Base-by-base conservation (phyloP, 2,113 vertebrate genomes). In the Cryptomyrus ogoouensis region DNA sequence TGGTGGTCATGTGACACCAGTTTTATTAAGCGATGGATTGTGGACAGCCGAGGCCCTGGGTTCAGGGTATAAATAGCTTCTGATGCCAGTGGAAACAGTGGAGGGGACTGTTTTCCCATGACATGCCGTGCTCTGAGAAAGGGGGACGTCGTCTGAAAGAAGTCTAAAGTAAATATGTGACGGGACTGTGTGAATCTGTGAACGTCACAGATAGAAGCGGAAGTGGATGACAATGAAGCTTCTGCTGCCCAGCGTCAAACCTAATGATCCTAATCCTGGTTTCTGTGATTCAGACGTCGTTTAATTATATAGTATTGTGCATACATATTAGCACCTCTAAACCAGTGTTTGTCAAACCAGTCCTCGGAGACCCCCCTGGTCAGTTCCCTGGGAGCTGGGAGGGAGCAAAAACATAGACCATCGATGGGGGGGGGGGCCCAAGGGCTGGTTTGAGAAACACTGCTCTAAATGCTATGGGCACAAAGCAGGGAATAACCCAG, bases 31-130 rank as follows among this genome's bases (percentile, higher is more conserved):
- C 13, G 15, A 15, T 42, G 74, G 31, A 39, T 8, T 80, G 70
- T 35, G 70, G 58, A 66, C 24, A 27, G n/a, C 58, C 58, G 2
- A 66, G 58, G 58, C 7, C n/a, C 24, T 10, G n/a, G 50, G 62
- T 89, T 52, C 53, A 66, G 88, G 90, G 87, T 90, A 94, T 92
- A 94, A 94, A 95, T 94, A 94, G 88, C 91, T n/a, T 85, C 62
- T 91, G 83, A 46, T 91, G 91, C 42, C 88, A 93, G 91, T 93
- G 91, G 92, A 92, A 90, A 35, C 88, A 91, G 93, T 50, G 88
- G 86, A 92, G 93, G 92, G 94, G 91, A 87, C 62, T 39, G 15
- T 49, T 89, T 93, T 92, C 93, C 92, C 93, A 93, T 44, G 90
- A 92, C 80, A 90, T 74, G 46, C 85, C n/a, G 21, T 90, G 53